These are phyloP conservation scores for Epistrophe eligans DNA, from an alignment of 2,888 invertebrate species.

Conservation along the genomic window DNA sequence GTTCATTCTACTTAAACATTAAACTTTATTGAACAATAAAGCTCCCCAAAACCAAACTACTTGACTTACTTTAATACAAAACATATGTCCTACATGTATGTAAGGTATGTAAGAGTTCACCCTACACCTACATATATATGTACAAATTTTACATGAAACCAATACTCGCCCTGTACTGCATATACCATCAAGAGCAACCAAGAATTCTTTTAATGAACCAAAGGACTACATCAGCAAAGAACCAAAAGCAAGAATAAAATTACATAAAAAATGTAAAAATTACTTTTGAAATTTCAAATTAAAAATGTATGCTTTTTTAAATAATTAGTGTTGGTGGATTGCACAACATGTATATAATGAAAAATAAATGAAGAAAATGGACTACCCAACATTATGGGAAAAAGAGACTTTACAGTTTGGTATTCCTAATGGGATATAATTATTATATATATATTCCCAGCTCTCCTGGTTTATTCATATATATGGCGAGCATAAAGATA, in stretches of 20 bases:
- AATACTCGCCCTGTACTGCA: too few species aligned
- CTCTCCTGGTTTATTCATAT: neutral
- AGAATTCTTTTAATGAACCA: conserved; percentile 45
- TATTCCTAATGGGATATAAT: conserved; percentile 48
- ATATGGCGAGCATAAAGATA: conserved; percentile 53
- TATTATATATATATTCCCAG: neutral
- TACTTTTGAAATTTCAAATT: conserved; percentile 69
- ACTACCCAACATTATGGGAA: neutral
- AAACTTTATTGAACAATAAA: too few species aligned
- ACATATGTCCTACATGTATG: too few species aligned
- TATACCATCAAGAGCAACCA: conserved; percentile 12
- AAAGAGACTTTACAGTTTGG: conserved; percentile 24
- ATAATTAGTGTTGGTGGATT: conserved; percentile 59
- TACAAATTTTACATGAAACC: too few species aligned
- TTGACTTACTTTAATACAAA: too few species aligned
- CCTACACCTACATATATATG: too few species aligned
- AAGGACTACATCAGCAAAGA: conserved; percentile 3
- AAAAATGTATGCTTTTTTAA: conserved; percentile 69
- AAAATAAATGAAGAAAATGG: conserved; percentile 17
- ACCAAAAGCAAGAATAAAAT: conserved; percentile 14
- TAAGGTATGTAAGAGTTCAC: too few species aligned
- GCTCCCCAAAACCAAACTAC: too few species aligned
- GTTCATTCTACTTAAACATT: too few species aligned
- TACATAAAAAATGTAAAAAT: conserved; percentile 60
- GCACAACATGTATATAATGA: neutral